A percentile compares a stretch with the other conserved stretches of the same genome.
These are phyloP conservation scores for Myiotriccus ornatus DNA, from an alignment of 2,797 vertebrate genomes.

Conservation along the genomic window DNA sequence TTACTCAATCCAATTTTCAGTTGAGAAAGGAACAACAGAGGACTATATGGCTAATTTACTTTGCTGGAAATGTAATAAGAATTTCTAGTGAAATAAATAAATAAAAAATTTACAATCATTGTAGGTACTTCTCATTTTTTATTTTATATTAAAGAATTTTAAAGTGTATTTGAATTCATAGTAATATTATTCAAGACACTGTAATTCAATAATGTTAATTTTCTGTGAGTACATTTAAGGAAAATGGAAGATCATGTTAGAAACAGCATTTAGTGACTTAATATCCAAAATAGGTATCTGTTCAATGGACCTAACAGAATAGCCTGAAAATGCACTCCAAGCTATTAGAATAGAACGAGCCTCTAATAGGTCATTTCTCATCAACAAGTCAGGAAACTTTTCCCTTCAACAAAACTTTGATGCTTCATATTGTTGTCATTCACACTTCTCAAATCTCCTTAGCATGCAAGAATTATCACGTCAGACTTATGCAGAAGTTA, in stretches of 20 bases:
- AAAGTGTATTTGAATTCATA: slow-evolving; percentile 6
- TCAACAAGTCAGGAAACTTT: not conserved
- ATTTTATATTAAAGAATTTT: slow-evolving; percentile 40
- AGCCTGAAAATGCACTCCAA: not conserved
- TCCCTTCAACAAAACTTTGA: not conserved
- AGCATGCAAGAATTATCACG: not conserved
- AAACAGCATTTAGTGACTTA: slow-evolving; percentile 8
- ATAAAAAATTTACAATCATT: not conserved
- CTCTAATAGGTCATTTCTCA: not conserved
- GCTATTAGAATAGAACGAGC: not conserved
- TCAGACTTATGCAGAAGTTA: not conserved
- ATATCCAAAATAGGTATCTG: not conserved
- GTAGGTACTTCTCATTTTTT: slow-evolving; percentile 10
- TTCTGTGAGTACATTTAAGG: slow-evolving; percentile 5
- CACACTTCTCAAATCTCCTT: not conserved
- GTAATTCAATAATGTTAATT: slow-evolving; percentile 39
- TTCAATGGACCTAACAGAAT: not conserved
- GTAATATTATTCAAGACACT: not conserved
- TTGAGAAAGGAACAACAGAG: slow-evolving; percentile 13
- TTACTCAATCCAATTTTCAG: slow-evolving; percentile 35
- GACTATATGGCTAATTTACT: slow-evolving; percentile 42
- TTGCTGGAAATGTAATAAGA: slow-evolving; percentile 26
- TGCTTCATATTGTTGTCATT: not conserved
- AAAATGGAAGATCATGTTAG: not conserved
- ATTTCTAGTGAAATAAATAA: not conserved